Conservation (phyloP, 2,888 invertebrate genomes). For the Scaptomyza tumidula region DNA sequence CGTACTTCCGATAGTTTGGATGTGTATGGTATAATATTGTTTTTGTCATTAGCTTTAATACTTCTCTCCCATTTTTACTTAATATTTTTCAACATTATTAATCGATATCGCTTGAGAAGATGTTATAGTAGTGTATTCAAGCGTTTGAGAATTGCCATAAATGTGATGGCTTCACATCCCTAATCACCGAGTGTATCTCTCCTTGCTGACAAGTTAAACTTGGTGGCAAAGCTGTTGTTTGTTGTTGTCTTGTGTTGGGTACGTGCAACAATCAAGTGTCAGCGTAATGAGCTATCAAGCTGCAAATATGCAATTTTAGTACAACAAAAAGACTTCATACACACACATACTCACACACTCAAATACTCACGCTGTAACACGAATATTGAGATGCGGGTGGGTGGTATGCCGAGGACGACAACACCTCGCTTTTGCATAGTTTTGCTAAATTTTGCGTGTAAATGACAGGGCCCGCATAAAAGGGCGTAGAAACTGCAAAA, state of each 20-base stretch:
- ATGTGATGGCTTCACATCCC: slow-evolving; percentile 28
- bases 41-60: neutral
- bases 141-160: neutral
- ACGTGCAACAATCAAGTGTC: slow-evolving; percentile 80
- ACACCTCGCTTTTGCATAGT: slow-evolving; percentile 71
- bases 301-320: slow-evolving; percentile 79
- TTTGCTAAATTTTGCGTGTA: slow-evolving; percentile 80
- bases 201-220: slow-evolving; percentile 35
- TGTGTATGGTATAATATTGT: too few relatives aligned
- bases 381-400: slow-evolving; percentile 46
- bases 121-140: neutral
- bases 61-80: neutral
- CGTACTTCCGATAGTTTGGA: too few relatives aligned
- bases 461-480: slow-evolving; percentile 75
- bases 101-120: neutral
- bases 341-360: slow-evolving; percentile 11
- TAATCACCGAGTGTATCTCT: slow-evolving; percentile 12
- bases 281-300: slow-evolving; percentile 81
- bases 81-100: neutral
- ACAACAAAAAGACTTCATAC: slow-evolving; percentile 53
- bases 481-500: slow-evolving; percentile 60
- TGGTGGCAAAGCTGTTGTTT: slow-evolving; percentile 28
- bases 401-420: slow-evolving; percentile 28
- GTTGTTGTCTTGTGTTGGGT: slow-evolving; percentile 17
- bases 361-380: slow-evolving; percentile 4